phyloP scores from a whole-genome alignment of 2,888 invertebrate genomes.

The Argyresthia goedartella region DNA sequence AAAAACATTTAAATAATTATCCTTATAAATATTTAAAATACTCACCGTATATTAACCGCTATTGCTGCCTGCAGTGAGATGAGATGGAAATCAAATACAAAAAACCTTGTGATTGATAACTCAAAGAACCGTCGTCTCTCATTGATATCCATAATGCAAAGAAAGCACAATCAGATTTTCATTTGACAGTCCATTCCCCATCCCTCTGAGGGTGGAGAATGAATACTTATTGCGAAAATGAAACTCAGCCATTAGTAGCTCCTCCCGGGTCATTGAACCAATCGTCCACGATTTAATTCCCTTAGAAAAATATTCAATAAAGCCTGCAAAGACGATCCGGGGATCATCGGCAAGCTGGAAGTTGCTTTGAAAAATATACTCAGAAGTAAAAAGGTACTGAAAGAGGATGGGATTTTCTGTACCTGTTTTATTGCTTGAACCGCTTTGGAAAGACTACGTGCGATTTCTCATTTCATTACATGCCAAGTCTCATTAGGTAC shows the following conservation, averaged over 20 bases:
- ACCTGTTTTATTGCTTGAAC: too few species aligned
- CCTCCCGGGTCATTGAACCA: slow-evolving; percentile 37
- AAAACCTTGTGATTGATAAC: neutral
- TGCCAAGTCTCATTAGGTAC: too few species aligned
- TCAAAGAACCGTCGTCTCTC: slow-evolving; percentile 17
- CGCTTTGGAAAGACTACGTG: too few species aligned
- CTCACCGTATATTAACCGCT: too few species aligned
- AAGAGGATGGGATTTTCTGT: too few species aligned
- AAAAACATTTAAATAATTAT: too few species aligned
- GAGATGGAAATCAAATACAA: neutral
- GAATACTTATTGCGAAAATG: slow-evolving; percentile 68
- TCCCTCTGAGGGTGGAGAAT: slow-evolving; percentile 28
- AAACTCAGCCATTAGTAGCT: slow-evolving; percentile 55
- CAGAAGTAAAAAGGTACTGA: neutral
- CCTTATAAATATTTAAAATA: too few species aligned
- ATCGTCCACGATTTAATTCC: slow-evolving; percentile 52
- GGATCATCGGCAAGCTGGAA: slow-evolving; percentile 30
- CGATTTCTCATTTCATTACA: too few species aligned
- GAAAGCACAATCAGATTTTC: slow-evolving; percentile 64
- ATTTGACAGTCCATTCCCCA: slow-evolving; percentile 31
- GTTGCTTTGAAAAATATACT: neutral
- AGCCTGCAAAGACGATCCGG: slow-evolving; percentile 30
- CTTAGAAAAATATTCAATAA: slow-evolving; percentile 63
- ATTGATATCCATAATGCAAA: slow-evolving; percentile 60
- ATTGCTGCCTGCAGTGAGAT: too few species aligned